These are phyloP conservation scores for Pterocles burchelli DNA, from an alignment of 2,113 vertebrate species.

Conservation along the genomic window DNA sequence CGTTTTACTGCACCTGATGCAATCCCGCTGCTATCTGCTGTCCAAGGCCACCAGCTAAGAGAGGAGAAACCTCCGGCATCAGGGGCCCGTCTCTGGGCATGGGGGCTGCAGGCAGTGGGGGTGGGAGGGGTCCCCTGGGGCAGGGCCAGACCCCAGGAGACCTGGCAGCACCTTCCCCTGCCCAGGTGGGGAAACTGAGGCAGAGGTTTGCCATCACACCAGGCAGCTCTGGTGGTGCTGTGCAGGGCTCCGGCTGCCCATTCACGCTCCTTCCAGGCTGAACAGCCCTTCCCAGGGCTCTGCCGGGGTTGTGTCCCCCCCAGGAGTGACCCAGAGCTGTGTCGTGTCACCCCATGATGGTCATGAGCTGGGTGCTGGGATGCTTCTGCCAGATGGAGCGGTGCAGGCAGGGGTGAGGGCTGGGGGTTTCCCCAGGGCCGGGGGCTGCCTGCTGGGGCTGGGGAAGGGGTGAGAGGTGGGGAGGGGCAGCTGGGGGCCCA, in stretches of 20 bases:
- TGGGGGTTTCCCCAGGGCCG: background rate
- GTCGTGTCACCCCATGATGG: accelerated
- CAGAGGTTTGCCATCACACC: background rate
- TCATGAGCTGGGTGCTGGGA: background rate
- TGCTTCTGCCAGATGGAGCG: accelerated
- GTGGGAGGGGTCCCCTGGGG: background rate
- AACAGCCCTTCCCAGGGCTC: background rate
- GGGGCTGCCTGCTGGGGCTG: too few species aligned
- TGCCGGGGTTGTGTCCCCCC: background rate
- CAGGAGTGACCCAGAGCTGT: background rate
- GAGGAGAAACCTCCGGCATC: background rate
- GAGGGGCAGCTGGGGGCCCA: background rate
- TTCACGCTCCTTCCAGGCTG: background rate
- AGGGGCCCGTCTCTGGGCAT: too few species aligned
- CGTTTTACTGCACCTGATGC: background rate
- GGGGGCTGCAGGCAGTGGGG: too few species aligned
- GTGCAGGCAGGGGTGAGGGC: background rate
- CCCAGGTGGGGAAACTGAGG: background rate
- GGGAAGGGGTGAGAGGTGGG: background rate
- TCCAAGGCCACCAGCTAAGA: background rate
- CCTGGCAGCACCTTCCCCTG: background rate
- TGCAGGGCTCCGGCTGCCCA: accelerated
- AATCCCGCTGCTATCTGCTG: background rate
- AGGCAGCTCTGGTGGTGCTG: accelerated
- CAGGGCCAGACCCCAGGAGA: background rate